phyloP scores from a whole-genome alignment of 2,113 vertebrate species.

The Puffinus mauretanicus region DNA sequence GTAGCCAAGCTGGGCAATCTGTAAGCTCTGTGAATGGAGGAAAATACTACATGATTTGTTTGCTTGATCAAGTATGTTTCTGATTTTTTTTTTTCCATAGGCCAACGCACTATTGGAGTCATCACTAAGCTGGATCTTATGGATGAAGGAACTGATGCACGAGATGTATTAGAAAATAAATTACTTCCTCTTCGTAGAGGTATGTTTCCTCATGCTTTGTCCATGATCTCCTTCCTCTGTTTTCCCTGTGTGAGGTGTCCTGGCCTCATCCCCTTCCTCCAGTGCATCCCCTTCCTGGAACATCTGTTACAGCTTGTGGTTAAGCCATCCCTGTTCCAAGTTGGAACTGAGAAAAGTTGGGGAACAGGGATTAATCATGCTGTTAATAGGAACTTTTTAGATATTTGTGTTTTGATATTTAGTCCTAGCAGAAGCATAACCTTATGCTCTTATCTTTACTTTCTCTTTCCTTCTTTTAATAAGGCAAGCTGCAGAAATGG shows the following conservation, averaged over 20 bases:
- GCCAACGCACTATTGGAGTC: constrained; percentile 94
- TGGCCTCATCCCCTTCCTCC: not conserved
- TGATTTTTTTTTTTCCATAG: constrained; percentile 48
- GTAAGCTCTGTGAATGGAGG: not conserved
- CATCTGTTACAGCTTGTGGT: not conserved
- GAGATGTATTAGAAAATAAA: constrained; percentile 96
- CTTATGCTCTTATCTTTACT: not conserved
- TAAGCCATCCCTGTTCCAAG: not conserved
- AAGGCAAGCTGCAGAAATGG: not conserved
- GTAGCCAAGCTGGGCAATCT: not conserved
- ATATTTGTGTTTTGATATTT: not conserved
- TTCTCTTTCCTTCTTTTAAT: not conserved
- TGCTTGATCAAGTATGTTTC: not conserved
- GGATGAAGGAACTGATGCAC: constrained; percentile 97
- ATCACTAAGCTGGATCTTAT: constrained; percentile 99
- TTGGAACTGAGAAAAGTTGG: not conserved
- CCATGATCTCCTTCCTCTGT: not conserved
- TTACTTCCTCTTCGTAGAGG: constrained; percentile 93
- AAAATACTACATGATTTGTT: not conserved
- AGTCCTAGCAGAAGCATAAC: not conserved
- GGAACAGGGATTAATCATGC: not conserved
- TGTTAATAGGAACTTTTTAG: not conserved
- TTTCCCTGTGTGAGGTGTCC: not conserved
- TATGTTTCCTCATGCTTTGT: constrained; percentile 20
- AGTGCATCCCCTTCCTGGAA: not conserved